Evolutionary conservation across 2,888 invertebrate genomes (phyloP), one percentile per base, ranked within the genome.

Genomic region (Graphium colonna): DNA sequence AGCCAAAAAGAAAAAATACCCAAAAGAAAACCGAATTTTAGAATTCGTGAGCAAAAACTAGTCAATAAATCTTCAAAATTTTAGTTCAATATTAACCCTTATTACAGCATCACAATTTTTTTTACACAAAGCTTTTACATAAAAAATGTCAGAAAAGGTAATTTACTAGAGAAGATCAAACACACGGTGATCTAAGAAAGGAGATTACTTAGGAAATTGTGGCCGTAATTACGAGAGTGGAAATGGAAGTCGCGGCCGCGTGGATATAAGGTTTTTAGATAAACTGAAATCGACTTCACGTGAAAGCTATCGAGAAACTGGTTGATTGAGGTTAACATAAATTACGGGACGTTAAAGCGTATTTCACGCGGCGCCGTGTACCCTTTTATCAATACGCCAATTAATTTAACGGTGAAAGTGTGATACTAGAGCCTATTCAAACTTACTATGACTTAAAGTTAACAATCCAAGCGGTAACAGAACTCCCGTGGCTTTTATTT

Each of bases 121-220:
- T n/a, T n/a, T n/a, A n/a, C n/a, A n/a, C n/a, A n/a, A n/a, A n/a
- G n/a, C n/a, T n/a, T n/a, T n/a, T n/a, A n/a, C n/a, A n/a, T n/a
- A n/a, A n/a, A n/a, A n/a, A n/a, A n/a, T n/a, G n/a, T n/a, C n/a
- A n/a, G n/a, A n/a, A n/a, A 21, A 40, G 3, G 17, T n/a, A 31
- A 13, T 44, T 33, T 9, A 49, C n/a, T 36, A 46, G 28, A 42
- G 38, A 57, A 48, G 12, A 47, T 44, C 36, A 36, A 43, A 42
- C 40, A 39, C 9, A 28, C 9, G 13, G 15, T 42, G 47, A 51
- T 51, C 36, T 15, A 39, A 47, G 39, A 40, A 45, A 49, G 49
- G 38, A 51, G 41, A 51, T 50, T 45, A 45, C 45, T 18, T 26
- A 46, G 50, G 50, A 55, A 55, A 55, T 55, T 50, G 50, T 50